These are phyloP conservation scores for Asteroscopus sphinx DNA, from an alignment of 2,888 invertebrate species.

Conservation along the genomic window DNA sequence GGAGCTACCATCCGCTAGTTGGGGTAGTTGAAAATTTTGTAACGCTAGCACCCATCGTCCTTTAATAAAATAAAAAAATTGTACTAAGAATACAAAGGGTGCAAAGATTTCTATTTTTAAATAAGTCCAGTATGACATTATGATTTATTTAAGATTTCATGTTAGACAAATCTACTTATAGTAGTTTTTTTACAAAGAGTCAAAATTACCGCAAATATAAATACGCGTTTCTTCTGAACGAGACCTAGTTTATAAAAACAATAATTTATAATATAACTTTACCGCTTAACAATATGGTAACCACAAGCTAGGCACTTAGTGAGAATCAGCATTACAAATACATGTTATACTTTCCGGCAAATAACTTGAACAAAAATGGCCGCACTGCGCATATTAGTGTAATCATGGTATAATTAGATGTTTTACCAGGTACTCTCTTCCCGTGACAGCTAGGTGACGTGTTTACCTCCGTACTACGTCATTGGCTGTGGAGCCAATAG, in stretches of 20 bases:
- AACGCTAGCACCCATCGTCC: too few species aligned
- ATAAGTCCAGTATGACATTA: neutral
- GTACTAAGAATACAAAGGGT: slow-evolving; percentile 17
- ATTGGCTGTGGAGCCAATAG: too few species aligned
- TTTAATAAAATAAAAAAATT: slow-evolving; percentile 15
- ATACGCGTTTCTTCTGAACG: neutral
- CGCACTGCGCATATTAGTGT: too few species aligned
- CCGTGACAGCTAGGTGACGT: too few species aligned
- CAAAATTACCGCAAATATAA: neutral
- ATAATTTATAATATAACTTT: slow-evolving; percentile 18
- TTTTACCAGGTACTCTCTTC: too few species aligned
- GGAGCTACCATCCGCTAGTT: too few species aligned
- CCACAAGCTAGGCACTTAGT: slow-evolving; percentile 77
- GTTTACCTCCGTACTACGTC: too few species aligned
- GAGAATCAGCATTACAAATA: slow-evolving; percentile 58
- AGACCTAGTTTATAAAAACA: slow-evolving; percentile 11
- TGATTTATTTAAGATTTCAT: slow-evolving; percentile 5
- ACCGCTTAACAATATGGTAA: slow-evolving; percentile 54
- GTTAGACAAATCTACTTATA: neutral
- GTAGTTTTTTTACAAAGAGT: too few species aligned
- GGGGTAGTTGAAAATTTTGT: too few species aligned
- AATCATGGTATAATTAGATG: too few species aligned
- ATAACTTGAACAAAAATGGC: too few species aligned
- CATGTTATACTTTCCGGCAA: too few species aligned
- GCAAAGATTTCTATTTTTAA: slow-evolving; percentile 1